A percentile compares a stretch with the other conserved stretches of the same genome.
phyloP scores from a whole-genome alignment of 1,140 invertebrate genomes.

The Leguminivora glycinivorella region DNA sequence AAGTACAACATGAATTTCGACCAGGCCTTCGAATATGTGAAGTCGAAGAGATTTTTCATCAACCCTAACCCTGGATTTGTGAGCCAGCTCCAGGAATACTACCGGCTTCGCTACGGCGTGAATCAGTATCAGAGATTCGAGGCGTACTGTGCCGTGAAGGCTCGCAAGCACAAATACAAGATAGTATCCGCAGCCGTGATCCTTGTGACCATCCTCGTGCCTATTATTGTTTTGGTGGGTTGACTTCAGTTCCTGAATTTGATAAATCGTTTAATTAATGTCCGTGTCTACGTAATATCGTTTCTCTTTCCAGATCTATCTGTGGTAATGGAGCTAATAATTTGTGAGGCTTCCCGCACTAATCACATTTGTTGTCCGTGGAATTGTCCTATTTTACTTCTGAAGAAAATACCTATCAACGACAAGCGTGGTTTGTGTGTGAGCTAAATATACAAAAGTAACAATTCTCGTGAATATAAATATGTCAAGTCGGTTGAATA shows the following conservation, averaged over 20 bases:
- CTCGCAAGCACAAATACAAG: slow-evolving; percentile 64
- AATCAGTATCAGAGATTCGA: slow-evolving; percentile 55
- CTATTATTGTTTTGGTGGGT: slow-evolving; percentile 59
- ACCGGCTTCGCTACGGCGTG: slow-evolving; percentile 62
- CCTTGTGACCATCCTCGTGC: slow-evolving; percentile 59
- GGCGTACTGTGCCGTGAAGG: slow-evolving; percentile 65
- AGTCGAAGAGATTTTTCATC: slow-evolving; percentile 92
- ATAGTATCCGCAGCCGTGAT: slow-evolving; percentile 63
- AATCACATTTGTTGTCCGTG: neutral
- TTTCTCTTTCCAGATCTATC: neutral
- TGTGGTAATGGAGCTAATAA: neutral
- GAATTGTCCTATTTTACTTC: neutral
- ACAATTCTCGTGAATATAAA: slow-evolving; percentile 1
- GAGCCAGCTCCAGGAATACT: slow-evolving; percentile 91
- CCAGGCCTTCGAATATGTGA: slow-evolving; percentile 94
- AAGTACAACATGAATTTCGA: slow-evolving; percentile 91
- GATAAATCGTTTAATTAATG: neutral
- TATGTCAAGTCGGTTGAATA: neutral
- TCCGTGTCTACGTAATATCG: neutral
- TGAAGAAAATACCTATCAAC: neutral
- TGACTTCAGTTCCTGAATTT: slow-evolving; percentile 34
- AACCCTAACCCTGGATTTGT: slow-evolving; percentile 99
- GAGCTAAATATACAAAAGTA: neutral
- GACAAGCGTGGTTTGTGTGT: neutral
- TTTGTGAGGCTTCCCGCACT: slow-evolving; percentile 2